Evolutionary conservation across 2,113 vertebrate genomes (phyloP).

Genomic region (Seriola aureovittata): DNA sequence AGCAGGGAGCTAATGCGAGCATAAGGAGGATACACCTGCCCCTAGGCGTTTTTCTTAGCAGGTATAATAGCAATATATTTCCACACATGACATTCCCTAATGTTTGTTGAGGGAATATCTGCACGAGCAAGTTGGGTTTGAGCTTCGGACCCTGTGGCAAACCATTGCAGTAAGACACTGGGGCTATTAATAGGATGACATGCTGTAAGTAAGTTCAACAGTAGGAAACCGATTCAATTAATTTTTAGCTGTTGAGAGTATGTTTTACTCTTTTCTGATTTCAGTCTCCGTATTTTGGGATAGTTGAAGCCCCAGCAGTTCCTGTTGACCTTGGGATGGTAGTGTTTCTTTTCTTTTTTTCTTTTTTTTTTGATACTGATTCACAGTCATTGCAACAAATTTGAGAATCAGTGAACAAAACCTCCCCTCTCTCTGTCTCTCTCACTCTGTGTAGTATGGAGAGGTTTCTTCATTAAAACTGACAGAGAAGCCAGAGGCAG

Average conservation of each 20-base stretch:
- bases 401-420: constrained; percentile 65
- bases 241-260: constrained; percentile 39
- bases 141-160: constrained; percentile 64
- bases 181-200: constrained; percentile 63
- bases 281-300: constrained; percentile 21
- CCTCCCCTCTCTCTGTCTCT: constrained; percentile 44
- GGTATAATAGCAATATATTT: constrained; percentile 68
- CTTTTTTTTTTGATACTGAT: constrained; percentile 1
- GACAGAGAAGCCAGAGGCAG: constrained; percentile 78
- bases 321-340: constrained; percentile 55
- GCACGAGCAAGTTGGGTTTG: constrained; percentile 50
- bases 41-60: constrained; percentile 70
- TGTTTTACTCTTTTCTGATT: constrained; percentile 22
- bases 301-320: constrained; percentile 27
- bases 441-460: constrained; percentile 62
- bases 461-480: constrained; percentile 83
- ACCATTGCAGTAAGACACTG: constrained; percentile 53
- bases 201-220: constrained; percentile 63
- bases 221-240: constrained; percentile 53
- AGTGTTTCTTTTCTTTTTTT: neutral
- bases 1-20: constrained; percentile 69
- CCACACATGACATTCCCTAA: constrained; percentile 59
- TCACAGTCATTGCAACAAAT: constrained; percentile 63
- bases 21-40: constrained; percentile 75
- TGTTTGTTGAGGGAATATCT: constrained; percentile 67